phyloP scores from a whole-genome alignment of 2,888 invertebrate genomes.

The Drosophila differens region DNA sequence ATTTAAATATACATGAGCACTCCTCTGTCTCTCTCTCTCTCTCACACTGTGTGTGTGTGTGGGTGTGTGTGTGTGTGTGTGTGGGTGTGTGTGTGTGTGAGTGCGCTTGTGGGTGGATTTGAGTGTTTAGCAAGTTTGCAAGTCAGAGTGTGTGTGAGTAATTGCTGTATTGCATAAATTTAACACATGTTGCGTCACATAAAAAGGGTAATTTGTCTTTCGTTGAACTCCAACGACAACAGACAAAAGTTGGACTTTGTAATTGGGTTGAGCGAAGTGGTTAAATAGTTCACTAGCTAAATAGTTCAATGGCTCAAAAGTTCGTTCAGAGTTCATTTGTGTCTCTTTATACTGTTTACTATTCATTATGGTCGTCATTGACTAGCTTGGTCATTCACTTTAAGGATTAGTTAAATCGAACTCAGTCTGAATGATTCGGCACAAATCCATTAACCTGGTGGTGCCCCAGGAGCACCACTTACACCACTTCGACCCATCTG shows the following conservation, averaged over 20 bases:
- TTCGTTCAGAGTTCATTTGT: not conserved
- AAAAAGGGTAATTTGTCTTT: constrained; percentile 40
- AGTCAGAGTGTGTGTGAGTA: constrained; percentile 11
- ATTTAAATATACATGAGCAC: constrained; percentile 56
- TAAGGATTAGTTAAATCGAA: not conserved
- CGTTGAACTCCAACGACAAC: constrained; percentile 14
- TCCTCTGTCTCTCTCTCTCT: not conserved
- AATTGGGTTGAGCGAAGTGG: not conserved
- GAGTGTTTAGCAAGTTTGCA: constrained; percentile 6
- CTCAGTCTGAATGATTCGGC: not conserved
- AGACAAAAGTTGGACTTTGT: not conserved
- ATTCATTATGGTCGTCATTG: not conserved
- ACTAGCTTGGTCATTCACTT: not conserved
- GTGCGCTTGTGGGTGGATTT: not conserved
- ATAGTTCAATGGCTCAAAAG: not conserved
- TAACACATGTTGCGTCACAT: constrained; percentile 54
- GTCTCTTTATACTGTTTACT: not conserved
- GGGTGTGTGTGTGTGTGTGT: not conserved
- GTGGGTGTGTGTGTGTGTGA: not conserved
- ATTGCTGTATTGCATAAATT: constrained; percentile 49
- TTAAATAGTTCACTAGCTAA: not conserved
- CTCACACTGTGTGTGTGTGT: not conserved
- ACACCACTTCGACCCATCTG: constrained; percentile 1
- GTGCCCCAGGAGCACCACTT: not conserved
- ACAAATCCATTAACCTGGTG: not conserved